Evolutionary conservation across 2,888 invertebrate species (phyloP).

Genomic region (Ectemnius cavifrons): DNA sequence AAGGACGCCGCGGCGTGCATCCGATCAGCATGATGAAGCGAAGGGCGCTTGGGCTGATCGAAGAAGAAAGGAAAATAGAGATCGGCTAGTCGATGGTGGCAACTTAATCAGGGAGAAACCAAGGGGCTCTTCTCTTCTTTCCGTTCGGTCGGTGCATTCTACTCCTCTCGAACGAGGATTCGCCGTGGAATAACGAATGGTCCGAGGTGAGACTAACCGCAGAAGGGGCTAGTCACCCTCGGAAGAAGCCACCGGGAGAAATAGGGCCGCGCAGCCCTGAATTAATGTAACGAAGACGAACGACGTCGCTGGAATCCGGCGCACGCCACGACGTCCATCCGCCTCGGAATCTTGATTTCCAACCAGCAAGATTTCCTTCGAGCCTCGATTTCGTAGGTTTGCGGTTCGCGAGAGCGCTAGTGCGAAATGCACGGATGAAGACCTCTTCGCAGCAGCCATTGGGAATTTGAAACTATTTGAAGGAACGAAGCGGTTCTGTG

Average conservation of each 20-base stretch:
- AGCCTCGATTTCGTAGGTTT: too few relatives aligned
- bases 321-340: not conserved
- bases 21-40: not conserved
- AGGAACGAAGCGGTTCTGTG: too few relatives aligned
- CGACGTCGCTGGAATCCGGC: constrained; percentile 27
- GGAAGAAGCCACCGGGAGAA: not conserved
- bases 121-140: constrained; percentile 23
- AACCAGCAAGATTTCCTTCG: too few relatives aligned
- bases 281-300: constrained; percentile 56
- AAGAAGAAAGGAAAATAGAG: constrained; percentile 14
- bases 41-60: not conserved
- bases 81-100: not conserved
- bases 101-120: constrained; percentile 55
- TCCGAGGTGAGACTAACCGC: constrained; percentile 14
- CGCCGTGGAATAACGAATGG: constrained; percentile 52
- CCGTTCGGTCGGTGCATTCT: not conserved
- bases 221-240: not conserved
- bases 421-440: too few relatives aligned
- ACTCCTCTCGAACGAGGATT: constrained; percentile 19
- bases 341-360: not conserved
- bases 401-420: too few relatives aligned
- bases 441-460: too few relatives aligned
- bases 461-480: too few relatives aligned
- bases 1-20: not conserved
- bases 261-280: constrained; percentile 3